Conservation (phyloP, 2,113 vertebrate genomes). For the Bubalus kerabau region DNA sequence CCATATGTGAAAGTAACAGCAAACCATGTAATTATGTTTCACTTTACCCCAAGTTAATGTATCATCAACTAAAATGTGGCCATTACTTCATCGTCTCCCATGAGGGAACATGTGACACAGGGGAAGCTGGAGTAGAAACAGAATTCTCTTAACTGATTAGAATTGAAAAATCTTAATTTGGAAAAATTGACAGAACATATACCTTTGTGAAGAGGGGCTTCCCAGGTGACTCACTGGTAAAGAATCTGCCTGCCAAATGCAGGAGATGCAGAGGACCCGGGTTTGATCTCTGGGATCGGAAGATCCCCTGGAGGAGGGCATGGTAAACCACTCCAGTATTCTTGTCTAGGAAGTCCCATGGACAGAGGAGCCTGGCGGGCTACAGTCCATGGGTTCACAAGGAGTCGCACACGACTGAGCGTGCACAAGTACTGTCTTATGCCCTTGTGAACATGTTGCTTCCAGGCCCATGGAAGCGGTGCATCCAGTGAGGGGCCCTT, state of each 20-base stretch:
- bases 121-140: not conserved
- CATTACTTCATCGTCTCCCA: not conserved
- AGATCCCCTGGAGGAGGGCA: not conserved
- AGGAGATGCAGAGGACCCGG: not conserved
- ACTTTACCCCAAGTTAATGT: not conserved
- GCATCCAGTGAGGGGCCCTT: not conserved
- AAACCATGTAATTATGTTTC: not conserved
- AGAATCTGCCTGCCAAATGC: not conserved
- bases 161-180: not conserved
- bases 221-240: not conserved
- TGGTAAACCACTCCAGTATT: not conserved
- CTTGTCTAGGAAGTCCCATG: not conserved
- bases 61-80: not conserved
- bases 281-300: not conserved
- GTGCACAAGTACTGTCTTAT: not conserved
- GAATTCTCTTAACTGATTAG: not conserved
- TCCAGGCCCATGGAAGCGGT: not conserved
- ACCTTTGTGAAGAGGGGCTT: not conserved
- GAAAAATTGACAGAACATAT: not conserved
- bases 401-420: not conserved
- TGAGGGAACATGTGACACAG: too few species aligned
- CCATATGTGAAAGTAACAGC: not conserved
- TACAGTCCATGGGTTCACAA: not conserved
- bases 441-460: not conserved
- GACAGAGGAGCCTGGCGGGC: not conserved